Evolutionary conservation across 2,797 vertebrate genomes (phyloP).

Genomic region (Hybognathus amarus): DNA sequence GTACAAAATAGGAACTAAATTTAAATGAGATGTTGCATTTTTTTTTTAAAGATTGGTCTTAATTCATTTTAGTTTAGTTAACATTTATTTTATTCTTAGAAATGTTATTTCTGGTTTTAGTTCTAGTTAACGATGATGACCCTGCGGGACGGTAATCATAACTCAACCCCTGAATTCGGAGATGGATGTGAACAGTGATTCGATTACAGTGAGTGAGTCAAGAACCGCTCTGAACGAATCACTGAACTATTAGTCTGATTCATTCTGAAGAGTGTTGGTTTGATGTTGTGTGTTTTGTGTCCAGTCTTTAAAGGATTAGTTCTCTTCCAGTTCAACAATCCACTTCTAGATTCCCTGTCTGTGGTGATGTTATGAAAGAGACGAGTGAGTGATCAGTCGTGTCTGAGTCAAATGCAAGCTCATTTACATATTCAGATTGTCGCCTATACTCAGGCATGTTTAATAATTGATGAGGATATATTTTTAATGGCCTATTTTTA

Average conservation of each 20-base stretch:
- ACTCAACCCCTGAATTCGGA: background rate
- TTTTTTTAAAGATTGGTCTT: background rate
- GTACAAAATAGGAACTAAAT: background rate
- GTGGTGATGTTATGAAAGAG: background rate
- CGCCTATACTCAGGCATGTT: conserved; percentile 34
- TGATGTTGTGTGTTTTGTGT: background rate
- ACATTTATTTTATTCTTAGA: background rate
- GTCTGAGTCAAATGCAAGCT: background rate
- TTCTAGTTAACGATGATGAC: background rate
- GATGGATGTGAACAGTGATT: background rate
- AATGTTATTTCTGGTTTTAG: background rate
- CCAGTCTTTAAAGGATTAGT: too few relatives aligned
- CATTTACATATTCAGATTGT: conserved; percentile 39
- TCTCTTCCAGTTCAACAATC: background rate
- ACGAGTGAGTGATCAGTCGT: background rate
- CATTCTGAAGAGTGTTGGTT: background rate
- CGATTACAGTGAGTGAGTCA: background rate
- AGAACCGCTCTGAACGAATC: background rate
- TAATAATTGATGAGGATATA: conserved; percentile 61
- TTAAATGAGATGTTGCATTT: background rate
- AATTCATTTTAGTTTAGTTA: background rate
- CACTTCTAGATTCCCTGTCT: background rate
- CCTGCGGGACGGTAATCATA: background rate
- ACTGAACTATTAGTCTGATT: background rate
- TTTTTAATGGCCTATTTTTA: conserved; percentile 55